Percentiles rank a stretch among this genome's conserved stretches.
These are phyloP conservation scores for Trachelus iudaicus DNA, from an alignment of 2,888 invertebrate species.

Conservation along the genomic window DNA sequence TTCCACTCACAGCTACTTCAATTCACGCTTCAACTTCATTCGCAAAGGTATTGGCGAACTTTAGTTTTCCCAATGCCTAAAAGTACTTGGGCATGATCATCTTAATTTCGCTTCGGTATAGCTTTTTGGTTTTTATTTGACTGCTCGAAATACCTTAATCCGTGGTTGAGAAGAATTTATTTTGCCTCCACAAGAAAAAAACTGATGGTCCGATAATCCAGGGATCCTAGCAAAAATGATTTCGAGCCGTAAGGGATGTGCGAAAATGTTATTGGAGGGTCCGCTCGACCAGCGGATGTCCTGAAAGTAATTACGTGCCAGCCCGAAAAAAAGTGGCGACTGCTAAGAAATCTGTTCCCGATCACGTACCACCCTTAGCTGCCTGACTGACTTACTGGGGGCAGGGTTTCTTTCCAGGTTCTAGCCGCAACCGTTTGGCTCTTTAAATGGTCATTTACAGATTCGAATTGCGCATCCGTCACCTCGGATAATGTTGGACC, in stretches of 20 bases:
- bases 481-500: slow-evolving; percentile 20
- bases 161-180: neutral
- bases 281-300: neutral
- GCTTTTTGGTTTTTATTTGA: neutral
- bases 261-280: neutral
- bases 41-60: neutral
- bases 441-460: slow-evolving; percentile 46
- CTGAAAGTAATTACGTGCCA: neutral
- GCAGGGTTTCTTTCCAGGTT: neutral
- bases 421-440: slow-evolving; percentile 11
- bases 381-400: neutral
- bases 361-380: slow-evolving; percentile 30
- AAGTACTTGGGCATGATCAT: neutral
- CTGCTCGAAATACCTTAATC: neutral
- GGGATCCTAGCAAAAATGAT: neutral
- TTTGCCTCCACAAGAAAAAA: neutral
- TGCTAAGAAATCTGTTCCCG: slow-evolving; percentile 39
- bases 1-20: neutral
- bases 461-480: slow-evolving; percentile 36
- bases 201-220: neutral
- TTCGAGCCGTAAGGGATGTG: neutral
- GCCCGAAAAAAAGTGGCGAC: slow-evolving; percentile 26
- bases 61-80: neutral
- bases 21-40: neutral
- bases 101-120: neutral